Evolutionary conservation across 2,888 invertebrate genomes (phyloP).

Genomic region (Drosophila barbarae): DNA sequence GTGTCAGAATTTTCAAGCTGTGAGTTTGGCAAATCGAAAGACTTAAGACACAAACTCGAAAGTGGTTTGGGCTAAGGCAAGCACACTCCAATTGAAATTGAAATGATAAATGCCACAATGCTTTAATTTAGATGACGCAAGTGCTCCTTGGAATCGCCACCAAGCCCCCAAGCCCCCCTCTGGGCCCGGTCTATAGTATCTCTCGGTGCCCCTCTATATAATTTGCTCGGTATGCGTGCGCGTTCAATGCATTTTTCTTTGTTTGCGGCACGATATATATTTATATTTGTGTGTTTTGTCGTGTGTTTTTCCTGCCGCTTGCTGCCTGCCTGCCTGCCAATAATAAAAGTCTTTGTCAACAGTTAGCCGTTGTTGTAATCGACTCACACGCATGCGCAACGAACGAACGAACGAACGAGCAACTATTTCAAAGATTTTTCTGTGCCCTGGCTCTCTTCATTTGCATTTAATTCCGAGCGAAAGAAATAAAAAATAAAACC

Average conservation of each 20-base stretch:
- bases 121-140: conserved; percentile 25
- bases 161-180: neutral
- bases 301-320: conserved; percentile 19
- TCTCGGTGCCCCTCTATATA: conserved; percentile 19
- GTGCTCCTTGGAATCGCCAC: conserved; percentile 1
- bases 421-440: conserved; percentile 47
- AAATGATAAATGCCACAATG: conserved; percentile 38
- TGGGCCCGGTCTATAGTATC: conserved; percentile 18
- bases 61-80: neutral
- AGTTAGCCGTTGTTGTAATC: conserved; percentile 43
- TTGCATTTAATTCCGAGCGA: conserved; percentile 55
- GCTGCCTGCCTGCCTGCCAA: conserved; percentile 25
- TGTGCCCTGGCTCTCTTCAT: conserved; percentile 44
- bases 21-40: conserved; percentile 8
- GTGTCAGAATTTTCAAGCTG: neutral
- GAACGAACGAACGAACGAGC: conserved; percentile 19
- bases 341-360: conserved; percentile 50
- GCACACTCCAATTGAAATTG: conserved; percentile 26
- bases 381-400: conserved; percentile 61
- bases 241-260: conserved; percentile 55
- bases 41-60: conserved; percentile 3
- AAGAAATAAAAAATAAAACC: conserved; percentile 40
- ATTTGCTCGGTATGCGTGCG: conserved; percentile 43
- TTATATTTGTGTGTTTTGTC: conserved; percentile 1
- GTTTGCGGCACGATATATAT: conserved; percentile 28